phyloP scores from a whole-genome alignment of 1,140 invertebrate species.

The Propsilocerus akamusi region DNA sequence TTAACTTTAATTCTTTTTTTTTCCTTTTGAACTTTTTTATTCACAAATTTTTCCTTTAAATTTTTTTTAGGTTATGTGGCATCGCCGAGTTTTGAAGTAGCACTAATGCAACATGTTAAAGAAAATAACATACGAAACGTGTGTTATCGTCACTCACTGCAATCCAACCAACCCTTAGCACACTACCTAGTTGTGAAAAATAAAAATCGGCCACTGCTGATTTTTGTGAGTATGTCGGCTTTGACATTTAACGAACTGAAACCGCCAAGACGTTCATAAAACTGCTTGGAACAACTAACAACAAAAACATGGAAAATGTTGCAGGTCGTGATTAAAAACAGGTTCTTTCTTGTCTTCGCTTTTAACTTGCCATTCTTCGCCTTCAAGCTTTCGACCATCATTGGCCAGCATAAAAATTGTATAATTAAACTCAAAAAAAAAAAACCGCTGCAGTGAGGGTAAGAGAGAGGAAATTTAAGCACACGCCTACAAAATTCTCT shows the following conservation, averaged over 20 bases:
- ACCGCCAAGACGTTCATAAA: conserved; percentile 1
- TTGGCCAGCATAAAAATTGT: neutral
- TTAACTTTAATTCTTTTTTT: neutral
- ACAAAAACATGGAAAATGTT: neutral
- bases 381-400: neutral
- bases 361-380: neutral
- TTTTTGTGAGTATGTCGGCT: neutral
- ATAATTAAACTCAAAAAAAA: neutral
- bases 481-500: neutral
- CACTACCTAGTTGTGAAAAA: too few species aligned
- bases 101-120: neutral
- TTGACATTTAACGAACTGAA: conserved; percentile 2
- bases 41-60: neutral
- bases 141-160: too few species aligned
- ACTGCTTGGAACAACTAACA: neutral
- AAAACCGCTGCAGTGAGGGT: neutral
- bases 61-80: neutral
- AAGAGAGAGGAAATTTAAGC: neutral
- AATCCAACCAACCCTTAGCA: too few species aligned
- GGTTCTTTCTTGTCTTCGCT: neutral
- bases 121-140: neutral
- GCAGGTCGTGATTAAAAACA: conserved; percentile 1
- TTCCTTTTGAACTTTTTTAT: neutral
- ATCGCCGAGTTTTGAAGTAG: too few species aligned
- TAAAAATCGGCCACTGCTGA: neutral